Conservation (phyloP, 2,113 vertebrate species). For the Prunella himalayana region DNA sequence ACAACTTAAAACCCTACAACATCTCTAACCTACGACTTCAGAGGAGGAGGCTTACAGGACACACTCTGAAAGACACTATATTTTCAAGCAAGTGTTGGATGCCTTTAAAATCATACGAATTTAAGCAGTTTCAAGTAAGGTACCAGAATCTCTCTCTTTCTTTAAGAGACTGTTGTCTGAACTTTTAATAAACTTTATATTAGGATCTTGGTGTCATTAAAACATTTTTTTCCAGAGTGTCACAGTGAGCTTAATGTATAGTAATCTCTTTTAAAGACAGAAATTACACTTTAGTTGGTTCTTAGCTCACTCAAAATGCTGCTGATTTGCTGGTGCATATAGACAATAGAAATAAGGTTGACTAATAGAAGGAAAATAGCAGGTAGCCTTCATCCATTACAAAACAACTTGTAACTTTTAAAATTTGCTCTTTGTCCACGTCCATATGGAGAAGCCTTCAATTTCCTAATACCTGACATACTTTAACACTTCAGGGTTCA, state of each 20-base stretch:
- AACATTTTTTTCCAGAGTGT: background rate
- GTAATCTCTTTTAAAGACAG: background rate
- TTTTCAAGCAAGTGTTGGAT: background rate
- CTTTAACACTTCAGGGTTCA: background rate
- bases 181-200: background rate
- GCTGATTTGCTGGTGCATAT: background rate
- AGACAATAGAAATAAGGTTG: background rate
- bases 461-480: background rate
- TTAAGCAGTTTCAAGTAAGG: background rate
- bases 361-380: background rate
- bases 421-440: background rate
- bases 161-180: background rate
- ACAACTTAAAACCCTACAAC: background rate
- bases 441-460: background rate
- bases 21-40: background rate
- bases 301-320: background rate
- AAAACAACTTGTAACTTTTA: background rate
- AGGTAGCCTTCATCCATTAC: background rate
- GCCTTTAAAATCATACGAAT: background rate
- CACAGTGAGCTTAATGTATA: background rate
- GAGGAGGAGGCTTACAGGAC: background rate
- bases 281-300: background rate
- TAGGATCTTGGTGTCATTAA: background rate
- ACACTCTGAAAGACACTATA: background rate
- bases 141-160: background rate